Conservation (phyloP, 2,888 invertebrate genomes). For the Mythimna loreyi region DNA sequence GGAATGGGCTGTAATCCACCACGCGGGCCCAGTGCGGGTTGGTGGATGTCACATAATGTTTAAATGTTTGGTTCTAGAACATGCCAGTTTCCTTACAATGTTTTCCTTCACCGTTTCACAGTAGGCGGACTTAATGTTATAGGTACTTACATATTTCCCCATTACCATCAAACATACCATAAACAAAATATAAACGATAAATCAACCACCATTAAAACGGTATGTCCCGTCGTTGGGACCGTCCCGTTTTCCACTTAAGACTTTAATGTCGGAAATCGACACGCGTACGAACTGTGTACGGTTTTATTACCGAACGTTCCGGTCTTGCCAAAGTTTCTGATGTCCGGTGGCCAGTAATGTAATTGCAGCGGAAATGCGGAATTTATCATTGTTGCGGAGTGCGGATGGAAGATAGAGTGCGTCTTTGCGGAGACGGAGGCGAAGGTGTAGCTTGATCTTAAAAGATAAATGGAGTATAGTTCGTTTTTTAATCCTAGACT, state of each 20-base stretch:
- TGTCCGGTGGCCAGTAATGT: constrained; percentile 57
- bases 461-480: no score
- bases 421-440: not conserved
- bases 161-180: constrained; percentile 27
- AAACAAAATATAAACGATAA: constrained; percentile 50
- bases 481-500: no score
- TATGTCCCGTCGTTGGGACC: constrained; percentile 42
- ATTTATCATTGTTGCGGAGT: constrained; percentile 16
- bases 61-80: no score
- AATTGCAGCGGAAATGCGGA: constrained; percentile 43
- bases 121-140: no score
- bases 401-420: not conserved
- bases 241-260: constrained; percentile 55
- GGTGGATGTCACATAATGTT: no score
- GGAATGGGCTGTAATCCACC: no score
- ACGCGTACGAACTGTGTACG: constrained; percentile 54
- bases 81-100: no score
- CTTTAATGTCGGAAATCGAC: constrained; percentile 58
- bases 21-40: no score
- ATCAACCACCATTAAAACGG: constrained; percentile 53
- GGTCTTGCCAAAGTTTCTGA: constrained; percentile 51
- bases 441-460: not conserved
- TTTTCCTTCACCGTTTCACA: no score
- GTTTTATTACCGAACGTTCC: constrained; percentile 60
- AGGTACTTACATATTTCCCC: not conserved